Conservation (phyloP, 2,797 vertebrate genomes). For the Leucoraja ocellata region DNA sequence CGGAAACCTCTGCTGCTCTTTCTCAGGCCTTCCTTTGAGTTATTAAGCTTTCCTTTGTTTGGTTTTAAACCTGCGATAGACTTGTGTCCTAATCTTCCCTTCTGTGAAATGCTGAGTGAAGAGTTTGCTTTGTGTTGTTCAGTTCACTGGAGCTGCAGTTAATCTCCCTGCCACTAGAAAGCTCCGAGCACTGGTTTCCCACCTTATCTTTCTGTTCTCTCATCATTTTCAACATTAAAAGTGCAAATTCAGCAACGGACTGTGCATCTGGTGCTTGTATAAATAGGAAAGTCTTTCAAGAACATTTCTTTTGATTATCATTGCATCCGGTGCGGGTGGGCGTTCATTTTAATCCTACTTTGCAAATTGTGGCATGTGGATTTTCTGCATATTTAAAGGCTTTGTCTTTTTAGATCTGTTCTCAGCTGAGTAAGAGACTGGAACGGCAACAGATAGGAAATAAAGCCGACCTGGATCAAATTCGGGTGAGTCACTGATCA, state of each 20-base stretch:
- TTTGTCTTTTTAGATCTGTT: conserved; percentile 77
- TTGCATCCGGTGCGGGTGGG: neutral
- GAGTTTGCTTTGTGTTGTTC: neutral
- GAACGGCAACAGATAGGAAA: conserved; percentile 92
- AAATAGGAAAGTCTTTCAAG: neutral
- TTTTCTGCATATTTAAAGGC: neutral
- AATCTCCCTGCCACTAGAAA: neutral
- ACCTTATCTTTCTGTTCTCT: neutral
- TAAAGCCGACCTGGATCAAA: conserved; percentile 89
- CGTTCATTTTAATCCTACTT: neutral
- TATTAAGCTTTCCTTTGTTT: neutral
- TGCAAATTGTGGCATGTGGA: neutral
- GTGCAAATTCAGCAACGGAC: neutral
- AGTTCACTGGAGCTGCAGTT: neutral
- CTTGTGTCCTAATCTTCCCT: neutral
- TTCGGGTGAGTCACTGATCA: conserved; percentile 69
- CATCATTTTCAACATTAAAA: neutral
- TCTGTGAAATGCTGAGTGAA: neutral
- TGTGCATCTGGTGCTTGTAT: neutral
- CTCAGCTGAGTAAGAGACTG: conserved; percentile 90
- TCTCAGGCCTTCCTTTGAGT: neutral
- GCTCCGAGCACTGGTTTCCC: neutral
- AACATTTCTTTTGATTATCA: neutral
- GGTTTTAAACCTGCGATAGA: neutral
- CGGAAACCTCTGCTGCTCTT: neutral